These are phyloP conservation scores for Sycophila sp. DNA, from an alignment of 1,140 invertebrate species.

Conservation along the genomic window DNA sequence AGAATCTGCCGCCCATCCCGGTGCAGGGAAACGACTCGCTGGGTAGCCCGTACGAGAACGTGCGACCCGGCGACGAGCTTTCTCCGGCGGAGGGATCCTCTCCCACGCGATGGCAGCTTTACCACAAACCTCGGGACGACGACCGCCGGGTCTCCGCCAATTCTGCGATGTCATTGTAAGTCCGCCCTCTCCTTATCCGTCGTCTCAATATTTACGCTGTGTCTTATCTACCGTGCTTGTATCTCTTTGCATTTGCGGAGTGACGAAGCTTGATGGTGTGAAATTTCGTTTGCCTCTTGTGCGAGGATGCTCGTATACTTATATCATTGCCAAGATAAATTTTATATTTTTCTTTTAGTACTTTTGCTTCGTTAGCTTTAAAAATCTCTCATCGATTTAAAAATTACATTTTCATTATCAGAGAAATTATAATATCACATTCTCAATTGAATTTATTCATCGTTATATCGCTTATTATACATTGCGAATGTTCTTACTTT, in stretches of 20 bases:
- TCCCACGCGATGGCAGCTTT: conserved; percentile 71
- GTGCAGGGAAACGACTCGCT: conserved; percentile 68
- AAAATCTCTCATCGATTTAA: too few species aligned
- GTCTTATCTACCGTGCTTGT: neutral
- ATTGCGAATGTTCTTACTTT: too few species aligned
- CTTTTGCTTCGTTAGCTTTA: too few species aligned
- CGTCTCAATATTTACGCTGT: neutral
- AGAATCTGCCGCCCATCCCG: conserved; percentile 70
- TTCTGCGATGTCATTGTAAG: conserved; percentile 72
- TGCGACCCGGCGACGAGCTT: conserved; percentile 66
- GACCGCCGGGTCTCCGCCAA: conserved; percentile 69
- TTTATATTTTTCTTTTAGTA: too few species aligned
- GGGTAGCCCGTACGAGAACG: conserved; percentile 75
- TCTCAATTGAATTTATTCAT: too few species aligned
- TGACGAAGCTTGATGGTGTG: neutral
- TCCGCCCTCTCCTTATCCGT: conserved; percentile 41
- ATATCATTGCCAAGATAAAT: too few species aligned
- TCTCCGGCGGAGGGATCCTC: conserved; percentile 68
- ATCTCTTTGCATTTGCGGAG: neutral
- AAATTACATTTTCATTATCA: too few species aligned
- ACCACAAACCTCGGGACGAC: conserved; percentile 68
- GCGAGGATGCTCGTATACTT: too few species aligned
- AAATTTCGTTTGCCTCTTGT: too few species aligned
- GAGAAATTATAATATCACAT: too few species aligned
- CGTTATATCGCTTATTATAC: too few species aligned